Evolutionary conservation across 2,888 invertebrate species (phyloP).

Genomic region (Cepaea hortensis): DNA sequence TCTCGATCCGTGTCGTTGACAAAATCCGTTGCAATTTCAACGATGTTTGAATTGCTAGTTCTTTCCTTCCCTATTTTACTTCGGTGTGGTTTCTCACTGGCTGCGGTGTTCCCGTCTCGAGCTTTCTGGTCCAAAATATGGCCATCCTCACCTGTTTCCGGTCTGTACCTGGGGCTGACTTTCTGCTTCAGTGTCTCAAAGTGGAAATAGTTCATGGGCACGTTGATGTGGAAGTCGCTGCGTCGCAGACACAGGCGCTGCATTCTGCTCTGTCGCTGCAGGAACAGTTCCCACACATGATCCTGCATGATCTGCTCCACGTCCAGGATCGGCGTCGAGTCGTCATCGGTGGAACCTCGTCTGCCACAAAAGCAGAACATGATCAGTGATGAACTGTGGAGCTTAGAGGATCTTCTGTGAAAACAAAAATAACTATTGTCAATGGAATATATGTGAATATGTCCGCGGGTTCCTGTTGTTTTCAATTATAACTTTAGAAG

Average conservation of each 20-base stretch:
- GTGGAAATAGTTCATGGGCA: constrained; percentile 55
- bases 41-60: not conserved
- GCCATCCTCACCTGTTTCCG: not conserved
- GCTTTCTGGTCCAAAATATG: not conserved
- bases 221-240: constrained; percentile 48
- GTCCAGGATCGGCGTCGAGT: constrained; percentile 46
- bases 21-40: constrained; percentile 51
- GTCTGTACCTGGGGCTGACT: not conserved
- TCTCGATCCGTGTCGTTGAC: constrained; percentile 50
- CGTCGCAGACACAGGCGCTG: constrained; percentile 45
- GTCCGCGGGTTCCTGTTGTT: too few relatives aligned
- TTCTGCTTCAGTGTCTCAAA: constrained; percentile 42
- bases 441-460: too few relatives aligned
- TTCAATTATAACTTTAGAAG: too few relatives aligned
- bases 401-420: not conserved
- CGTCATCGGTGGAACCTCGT: not conserved
- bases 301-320: constrained; percentile 46
- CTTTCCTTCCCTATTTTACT: not conserved
- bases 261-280: not conserved
- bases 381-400: not conserved
- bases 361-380: constrained; percentile 39
- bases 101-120: not conserved
- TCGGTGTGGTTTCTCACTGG: not conserved
- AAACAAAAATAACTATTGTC: not conserved
- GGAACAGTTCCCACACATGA: constrained; percentile 44